These are phyloP conservation scores for Physella acuta DNA, from an alignment of 1,140 invertebrate species.

Conservation along the genomic window DNA sequence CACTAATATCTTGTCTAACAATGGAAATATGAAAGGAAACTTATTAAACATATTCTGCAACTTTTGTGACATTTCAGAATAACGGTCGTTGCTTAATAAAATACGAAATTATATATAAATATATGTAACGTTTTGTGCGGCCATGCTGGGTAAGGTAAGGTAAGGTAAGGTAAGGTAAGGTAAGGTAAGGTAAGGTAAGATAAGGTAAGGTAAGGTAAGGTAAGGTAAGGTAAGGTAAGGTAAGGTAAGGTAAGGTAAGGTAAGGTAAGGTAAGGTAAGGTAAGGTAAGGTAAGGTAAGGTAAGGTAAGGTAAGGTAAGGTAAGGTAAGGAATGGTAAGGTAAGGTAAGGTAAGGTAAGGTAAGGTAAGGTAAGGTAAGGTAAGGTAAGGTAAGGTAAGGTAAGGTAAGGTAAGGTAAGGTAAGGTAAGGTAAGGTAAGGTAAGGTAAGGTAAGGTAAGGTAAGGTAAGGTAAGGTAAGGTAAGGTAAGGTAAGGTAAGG, in stretches of 20 bases:
- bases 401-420: conserved; percentile 13
- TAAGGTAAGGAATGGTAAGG: conserved; percentile 7
- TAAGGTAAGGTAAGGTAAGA: conserved; percentile 12
- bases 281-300: neutral
- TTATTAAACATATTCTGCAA: too few relatives aligned
- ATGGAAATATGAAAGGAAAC: too few relatives aligned
- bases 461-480: too few relatives aligned
- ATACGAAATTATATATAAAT: too few relatives aligned
- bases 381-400: conserved; percentile 1
- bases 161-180: too few relatives aligned
- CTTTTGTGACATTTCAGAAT: too few relatives aligned
- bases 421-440: too few relatives aligned
- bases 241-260: neutral
- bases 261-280: neutral
- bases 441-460: too few relatives aligned
- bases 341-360: conserved; percentile 1
- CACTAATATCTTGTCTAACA: too few relatives aligned
- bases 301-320: neutral
- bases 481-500: too few relatives aligned
- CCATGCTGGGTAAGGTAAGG: too few relatives aligned
- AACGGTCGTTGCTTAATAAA: too few relatives aligned
- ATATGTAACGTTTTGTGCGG: conserved; percentile 2
- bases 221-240: conserved; percentile 6
- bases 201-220: conserved; percentile 7
- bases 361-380: neutral